These are phyloP conservation scores for Chaetura pelagica DNA, from an alignment of 2,113 vertebrate genomes.

Conservation along the genomic window DNA sequence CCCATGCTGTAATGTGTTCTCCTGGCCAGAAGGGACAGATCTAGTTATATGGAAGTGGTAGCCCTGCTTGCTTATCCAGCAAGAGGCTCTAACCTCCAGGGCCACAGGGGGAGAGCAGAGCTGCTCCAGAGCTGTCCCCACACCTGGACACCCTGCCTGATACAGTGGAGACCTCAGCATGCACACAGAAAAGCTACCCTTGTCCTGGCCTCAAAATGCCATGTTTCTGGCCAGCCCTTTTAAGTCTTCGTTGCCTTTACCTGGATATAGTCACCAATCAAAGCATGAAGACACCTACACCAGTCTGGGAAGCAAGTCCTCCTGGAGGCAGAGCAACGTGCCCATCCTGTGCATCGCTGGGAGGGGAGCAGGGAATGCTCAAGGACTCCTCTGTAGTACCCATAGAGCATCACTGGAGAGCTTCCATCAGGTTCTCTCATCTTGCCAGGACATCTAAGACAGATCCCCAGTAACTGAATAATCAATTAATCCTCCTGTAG, in stretches of 20 bases:
- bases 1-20: not conserved
- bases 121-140: not conserved
- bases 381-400: conserved; percentile 33
- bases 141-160: not conserved
- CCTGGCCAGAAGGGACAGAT: conserved; percentile 19
- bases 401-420: conserved; percentile 41
- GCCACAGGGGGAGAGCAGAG: not conserved
- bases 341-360: not conserved
- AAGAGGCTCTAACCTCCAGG: not conserved
- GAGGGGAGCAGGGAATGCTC: not conserved
- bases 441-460: conserved; percentile 71
- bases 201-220: not conserved
- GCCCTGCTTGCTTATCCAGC: not conserved
- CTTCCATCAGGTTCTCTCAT: conserved; percentile 65
- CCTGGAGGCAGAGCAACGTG: not conserved
- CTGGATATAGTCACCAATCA: not conserved
- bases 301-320: not conserved
- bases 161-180: not conserved
- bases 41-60: not conserved
- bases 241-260: not conserved
- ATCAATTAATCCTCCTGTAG: conserved; percentile 80
- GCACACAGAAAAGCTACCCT: not conserved
- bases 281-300: not conserved
- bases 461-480: conserved; percentile 76
- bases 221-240: not conserved